Percentiles rank a stretch among this genome's conserved stretches.
Conservation (phyloP, 2,797 vertebrate species). For the Gymnocypris eckloni region DNA sequence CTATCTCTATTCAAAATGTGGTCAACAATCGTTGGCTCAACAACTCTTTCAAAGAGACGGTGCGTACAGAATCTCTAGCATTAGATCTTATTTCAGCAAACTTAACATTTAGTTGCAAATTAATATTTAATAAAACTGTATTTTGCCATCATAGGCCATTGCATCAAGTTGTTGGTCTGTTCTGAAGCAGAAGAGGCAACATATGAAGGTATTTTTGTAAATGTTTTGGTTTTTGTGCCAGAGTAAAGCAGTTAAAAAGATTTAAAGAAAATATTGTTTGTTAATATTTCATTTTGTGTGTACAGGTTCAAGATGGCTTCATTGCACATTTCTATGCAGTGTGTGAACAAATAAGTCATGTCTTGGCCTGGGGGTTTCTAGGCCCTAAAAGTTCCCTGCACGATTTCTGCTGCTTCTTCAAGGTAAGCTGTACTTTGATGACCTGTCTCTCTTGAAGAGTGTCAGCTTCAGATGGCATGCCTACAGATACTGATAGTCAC, state of each 20-base stretch:
- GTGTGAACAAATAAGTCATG: slow-evolving; percentile 94
- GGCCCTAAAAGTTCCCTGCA: slow-evolving; percentile 92
- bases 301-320: slow-evolving; percentile 90
- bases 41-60: slow-evolving; percentile 96
- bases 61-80: slow-evolving; percentile 69
- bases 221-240: neutral
- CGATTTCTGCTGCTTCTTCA: slow-evolving; percentile 95
- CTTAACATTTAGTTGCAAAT: neutral
- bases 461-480: too few species aligned
- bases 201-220: slow-evolving; percentile 86
- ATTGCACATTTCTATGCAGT: slow-evolving; percentile 94
- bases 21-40: slow-evolving; percentile 98
- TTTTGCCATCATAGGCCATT: slow-evolving; percentile 83
- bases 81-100: neutral
- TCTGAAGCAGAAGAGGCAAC: slow-evolving; percentile 93
- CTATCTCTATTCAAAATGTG: slow-evolving; percentile 93
- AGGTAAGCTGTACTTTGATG: slow-evolving; percentile 76
- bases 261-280: neutral
- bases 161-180: slow-evolving; percentile 98
- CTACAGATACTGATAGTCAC: neutral
- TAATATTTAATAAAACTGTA: neutral
- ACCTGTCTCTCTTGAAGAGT: neutral
- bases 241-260: neutral
- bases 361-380: slow-evolving; percentile 97
- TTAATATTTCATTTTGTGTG: neutral